phyloP scores from a whole-genome alignment of 2,797 vertebrate genomes.

The Varecia variegata region DNA sequence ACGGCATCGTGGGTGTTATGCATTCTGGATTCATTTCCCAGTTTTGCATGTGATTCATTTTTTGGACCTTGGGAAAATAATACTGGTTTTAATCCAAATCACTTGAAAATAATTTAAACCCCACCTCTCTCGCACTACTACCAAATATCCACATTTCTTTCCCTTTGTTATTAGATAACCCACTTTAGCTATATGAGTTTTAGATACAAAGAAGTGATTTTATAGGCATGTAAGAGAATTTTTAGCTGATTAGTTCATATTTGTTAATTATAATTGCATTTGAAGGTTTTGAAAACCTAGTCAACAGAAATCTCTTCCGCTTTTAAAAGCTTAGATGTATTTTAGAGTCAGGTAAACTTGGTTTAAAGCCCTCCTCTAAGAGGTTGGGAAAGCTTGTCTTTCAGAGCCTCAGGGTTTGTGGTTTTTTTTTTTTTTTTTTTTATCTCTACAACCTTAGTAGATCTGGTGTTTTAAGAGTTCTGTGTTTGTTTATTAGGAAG shows the following conservation, averaged over 20 bases:
- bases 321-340: background rate
- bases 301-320: background rate
- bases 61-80: slow-evolving; percentile 23
- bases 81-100: slow-evolving; percentile 47
- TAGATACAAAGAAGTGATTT: slow-evolving; percentile 24
- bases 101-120: slow-evolving; percentile 52
- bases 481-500: background rate
- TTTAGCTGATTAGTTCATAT: background rate
- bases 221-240: background rate
- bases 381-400: background rate
- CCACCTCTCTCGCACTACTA: background rate
- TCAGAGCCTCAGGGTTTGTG: background rate
- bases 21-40: slow-evolving; percentile 13
- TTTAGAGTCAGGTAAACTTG: background rate
- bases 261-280: slow-evolving; percentile 27
- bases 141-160: slow-evolving; percentile 17
- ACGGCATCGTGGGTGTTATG: background rate
- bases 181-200: background rate
- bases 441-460: background rate
- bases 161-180: background rate
- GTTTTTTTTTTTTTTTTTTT: background rate
- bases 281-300: background rate
- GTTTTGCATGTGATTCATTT: slow-evolving; percentile 49
- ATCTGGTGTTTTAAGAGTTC: slow-evolving; percentile 7
- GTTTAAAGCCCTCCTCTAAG: background rate